These are phyloP conservation scores for Nomada flava DNA, from an alignment of 2,888 invertebrate species.

Conservation along the genomic window DNA sequence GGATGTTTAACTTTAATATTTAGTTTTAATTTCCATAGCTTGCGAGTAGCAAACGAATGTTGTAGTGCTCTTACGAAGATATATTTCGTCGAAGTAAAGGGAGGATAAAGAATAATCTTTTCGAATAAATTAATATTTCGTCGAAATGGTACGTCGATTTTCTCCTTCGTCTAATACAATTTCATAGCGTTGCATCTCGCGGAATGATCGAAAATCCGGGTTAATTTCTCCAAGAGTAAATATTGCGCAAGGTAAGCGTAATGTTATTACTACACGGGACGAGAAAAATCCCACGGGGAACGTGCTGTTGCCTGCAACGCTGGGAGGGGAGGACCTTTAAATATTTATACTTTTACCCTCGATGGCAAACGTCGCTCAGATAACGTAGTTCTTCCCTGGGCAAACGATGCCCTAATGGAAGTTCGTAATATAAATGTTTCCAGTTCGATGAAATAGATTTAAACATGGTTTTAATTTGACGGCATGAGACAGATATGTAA, in stretches of 20 bases:
- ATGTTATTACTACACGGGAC: conserved; percentile 1
- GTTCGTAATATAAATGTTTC: background rate
- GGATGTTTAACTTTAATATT: too few relatives aligned
- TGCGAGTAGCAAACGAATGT: too few relatives aligned
- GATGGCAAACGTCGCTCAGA: background rate
- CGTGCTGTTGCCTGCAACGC: background rate
- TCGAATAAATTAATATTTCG: too few relatives aligned
- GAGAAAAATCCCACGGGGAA: background rate
- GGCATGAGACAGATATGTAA: background rate
- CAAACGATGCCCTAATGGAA: background rate
- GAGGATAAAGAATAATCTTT: too few relatives aligned
- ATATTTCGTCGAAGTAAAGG: too few relatives aligned
- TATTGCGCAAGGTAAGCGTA: background rate
- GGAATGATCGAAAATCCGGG: background rate
- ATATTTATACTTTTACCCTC: conserved; percentile 33
- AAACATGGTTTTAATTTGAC: background rate
- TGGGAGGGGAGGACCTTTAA: background rate
- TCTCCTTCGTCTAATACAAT: too few relatives aligned
- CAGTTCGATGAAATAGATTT: background rate
- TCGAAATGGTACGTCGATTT: too few relatives aligned
- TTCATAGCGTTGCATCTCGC: too few relatives aligned
- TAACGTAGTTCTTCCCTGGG: background rate
- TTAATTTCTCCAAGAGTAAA: background rate
- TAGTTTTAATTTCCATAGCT: too few relatives aligned
- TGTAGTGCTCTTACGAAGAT: too few relatives aligned